These are phyloP conservation scores for Bellardia pandia DNA, from an alignment of 2,888 invertebrate genomes.

Conservation along the genomic window DNA sequence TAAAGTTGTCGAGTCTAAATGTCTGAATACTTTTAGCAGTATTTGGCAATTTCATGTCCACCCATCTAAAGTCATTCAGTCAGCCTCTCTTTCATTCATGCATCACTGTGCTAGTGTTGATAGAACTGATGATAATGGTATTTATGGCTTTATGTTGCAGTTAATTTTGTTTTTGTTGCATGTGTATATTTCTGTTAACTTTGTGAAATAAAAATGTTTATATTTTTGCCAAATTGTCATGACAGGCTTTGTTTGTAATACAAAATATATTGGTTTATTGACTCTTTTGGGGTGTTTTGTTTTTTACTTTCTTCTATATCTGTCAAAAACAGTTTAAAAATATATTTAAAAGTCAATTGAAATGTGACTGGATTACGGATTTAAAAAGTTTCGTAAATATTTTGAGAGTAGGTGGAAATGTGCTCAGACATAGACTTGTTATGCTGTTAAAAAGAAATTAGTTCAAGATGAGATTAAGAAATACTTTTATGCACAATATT, in stretches of 20 bases:
- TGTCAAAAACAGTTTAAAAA: conserved; percentile 56
- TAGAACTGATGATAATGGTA: conserved; percentile 57
- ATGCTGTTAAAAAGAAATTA: no score
- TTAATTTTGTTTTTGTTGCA: conserved; percentile 59
- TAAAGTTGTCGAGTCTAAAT: conserved; percentile 53
- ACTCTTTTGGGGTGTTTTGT: conserved; percentile 34
- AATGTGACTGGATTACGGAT: background rate
- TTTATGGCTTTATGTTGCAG: conserved; percentile 71
- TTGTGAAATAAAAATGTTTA: conserved; percentile 47
- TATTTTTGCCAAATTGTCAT: conserved; percentile 71
- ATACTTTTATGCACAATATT: no score
- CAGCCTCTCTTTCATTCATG: conserved; percentile 19
- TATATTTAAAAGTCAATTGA: background rate
- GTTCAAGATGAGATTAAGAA: no score
- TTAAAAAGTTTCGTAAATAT: background rate
- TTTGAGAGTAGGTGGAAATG: background rate
- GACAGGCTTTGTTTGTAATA: conserved; percentile 62
- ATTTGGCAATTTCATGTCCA: conserved; percentile 67
- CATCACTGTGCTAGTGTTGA: conserved; percentile 15
- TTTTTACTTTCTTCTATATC: background rate
- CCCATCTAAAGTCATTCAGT: conserved; percentile 60
- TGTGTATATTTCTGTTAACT: conserved; percentile 45
- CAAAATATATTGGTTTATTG: conserved; percentile 70
- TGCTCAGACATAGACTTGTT: no score
- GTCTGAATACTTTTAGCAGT: conserved; percentile 47